Conservation (phyloP, 2,888 invertebrate species). For the Lepetodrilus schrolli region DNA sequence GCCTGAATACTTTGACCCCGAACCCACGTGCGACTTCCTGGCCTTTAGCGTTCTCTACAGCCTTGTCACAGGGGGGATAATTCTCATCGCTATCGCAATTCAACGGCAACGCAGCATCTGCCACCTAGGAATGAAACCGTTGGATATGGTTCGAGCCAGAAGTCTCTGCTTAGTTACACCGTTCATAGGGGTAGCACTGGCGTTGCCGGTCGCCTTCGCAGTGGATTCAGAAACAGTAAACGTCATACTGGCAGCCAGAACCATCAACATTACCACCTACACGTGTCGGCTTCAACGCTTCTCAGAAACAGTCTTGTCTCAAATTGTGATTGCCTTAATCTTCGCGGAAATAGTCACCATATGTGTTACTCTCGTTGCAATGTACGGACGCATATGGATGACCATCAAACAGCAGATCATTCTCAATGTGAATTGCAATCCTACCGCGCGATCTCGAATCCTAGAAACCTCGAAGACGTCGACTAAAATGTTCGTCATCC, state of each 20-base stretch:
- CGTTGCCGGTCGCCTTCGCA: neutral
- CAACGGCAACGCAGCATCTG: conserved; percentile 8
- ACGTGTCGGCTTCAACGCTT: neutral
- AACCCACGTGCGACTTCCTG: neutral
- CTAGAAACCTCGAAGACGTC: neutral
- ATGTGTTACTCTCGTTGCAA: neutral
- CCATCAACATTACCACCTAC: neutral
- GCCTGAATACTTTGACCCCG: neutral
- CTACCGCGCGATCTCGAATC: neutral
- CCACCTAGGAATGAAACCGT: neutral
- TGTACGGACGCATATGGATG: neutral
- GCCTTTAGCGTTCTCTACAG: neutral
- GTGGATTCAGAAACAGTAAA: neutral
- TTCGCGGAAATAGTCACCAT: neutral
- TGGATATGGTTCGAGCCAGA: neutral
- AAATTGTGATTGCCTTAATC: neutral
- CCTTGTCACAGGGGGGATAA: conserved; percentile 5
- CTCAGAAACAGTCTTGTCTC: neutral
- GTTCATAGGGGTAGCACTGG: neutral
- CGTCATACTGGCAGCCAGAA: neutral
- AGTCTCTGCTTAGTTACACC: neutral
- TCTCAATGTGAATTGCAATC: no score
- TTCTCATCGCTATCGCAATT: neutral
- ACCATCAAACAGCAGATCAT: neutral
- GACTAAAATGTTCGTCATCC: neutral